A percentile compares a stretch with the other conserved stretches of the same genome.
Evolutionary conservation across 2,888 invertebrate species (phyloP).

Genomic region (Harpalus rubripes): DNA sequence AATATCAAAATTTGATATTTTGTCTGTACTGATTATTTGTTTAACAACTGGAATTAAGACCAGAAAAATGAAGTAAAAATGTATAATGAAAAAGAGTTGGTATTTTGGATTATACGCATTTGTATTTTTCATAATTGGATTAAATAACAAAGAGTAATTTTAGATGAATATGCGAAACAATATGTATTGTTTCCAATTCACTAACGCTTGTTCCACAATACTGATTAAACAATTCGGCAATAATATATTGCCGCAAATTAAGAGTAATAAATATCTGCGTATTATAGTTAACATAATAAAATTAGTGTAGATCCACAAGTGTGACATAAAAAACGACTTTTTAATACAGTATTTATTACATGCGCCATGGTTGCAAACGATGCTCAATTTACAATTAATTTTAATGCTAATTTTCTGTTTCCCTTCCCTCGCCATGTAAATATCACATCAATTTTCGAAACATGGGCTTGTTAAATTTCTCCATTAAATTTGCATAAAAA

Average conservation of each 20-base stretch:
- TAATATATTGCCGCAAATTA: slow-evolving; percentile 11
- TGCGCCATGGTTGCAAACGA: slow-evolving; percentile 9
- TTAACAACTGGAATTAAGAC: neutral
- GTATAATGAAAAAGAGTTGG: neutral
- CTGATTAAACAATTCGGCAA: slow-evolving; percentile 14
- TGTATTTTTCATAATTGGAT: neutral
- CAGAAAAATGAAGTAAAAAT: neutral
- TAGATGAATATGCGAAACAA: neutral
- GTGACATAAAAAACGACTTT: slow-evolving; percentile 41
- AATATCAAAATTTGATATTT: too few relatives aligned
- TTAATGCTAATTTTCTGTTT: slow-evolving; percentile 61
- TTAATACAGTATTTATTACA: slow-evolving; percentile 33
- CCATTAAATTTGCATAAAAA: slow-evolving; percentile 64
- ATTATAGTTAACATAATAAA: slow-evolving; percentile 41
- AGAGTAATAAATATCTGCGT: slow-evolving; percentile 26
- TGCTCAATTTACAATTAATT: slow-evolving; percentile 60
- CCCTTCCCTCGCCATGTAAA: slow-evolving; percentile 52
- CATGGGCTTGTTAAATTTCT: slow-evolving; percentile 62
- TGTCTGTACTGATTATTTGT: neutral
- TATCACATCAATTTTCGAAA: slow-evolving; percentile 62
- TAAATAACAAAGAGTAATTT: neutral
- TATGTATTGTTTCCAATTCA: neutral
- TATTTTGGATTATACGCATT: neutral
- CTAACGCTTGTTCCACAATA: neutral
- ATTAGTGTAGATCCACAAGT: slow-evolving; percentile 24